Base-by-base conservation (phyloP, 2,797 vertebrate species). In the Mormyrops attenuatus region DNA sequence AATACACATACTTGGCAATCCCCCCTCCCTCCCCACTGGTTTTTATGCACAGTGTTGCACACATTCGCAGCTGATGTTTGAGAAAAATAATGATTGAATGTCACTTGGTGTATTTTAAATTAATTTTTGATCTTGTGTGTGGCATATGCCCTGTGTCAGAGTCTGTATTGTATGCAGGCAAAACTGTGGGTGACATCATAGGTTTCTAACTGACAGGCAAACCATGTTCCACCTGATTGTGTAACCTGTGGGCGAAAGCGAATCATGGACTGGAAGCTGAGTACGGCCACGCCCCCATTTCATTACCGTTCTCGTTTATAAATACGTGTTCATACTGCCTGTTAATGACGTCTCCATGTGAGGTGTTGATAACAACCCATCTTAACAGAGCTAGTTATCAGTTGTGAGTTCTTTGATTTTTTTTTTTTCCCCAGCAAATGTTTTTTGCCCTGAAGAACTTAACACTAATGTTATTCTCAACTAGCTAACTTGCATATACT, bases 401-500 rank as follows among this genome's bases (percentile, higher is more conserved):
- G 44, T 63, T 57, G 87, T 88, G 88, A 80, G 34, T 88, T 88
- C 80, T 89, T 88, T 89, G 30, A 34, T 95, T 92, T 94, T 82
- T 91, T 50, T 91, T 91, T 57, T 7, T 22, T 60, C 26, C 92
- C 90, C 94, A 92, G 94, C 93, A 95, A 91, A 95, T 95, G 44
- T 8, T 93, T 92, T 96, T 96, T 96, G 97, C 96, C 96, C 96
- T 96, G 93, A 96, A 97, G 96, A 97, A 96, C 96, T 95, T 96
- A 97, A 98, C 97, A 97, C 97, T 98, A 98, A 97, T 97, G 96
- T 95, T 95, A 94, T 96, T 97, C 96, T 97, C 95, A 94, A 95
- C 96, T 97, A 97, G 97, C 96, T 97, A 97, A 96, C 95, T 97
- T 96, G 97, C 97, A 98, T 97, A 97, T 96, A 98, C 96, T 97